Conservation (phyloP, 2,888 invertebrate genomes). For the Synergus itoensis region DNA sequence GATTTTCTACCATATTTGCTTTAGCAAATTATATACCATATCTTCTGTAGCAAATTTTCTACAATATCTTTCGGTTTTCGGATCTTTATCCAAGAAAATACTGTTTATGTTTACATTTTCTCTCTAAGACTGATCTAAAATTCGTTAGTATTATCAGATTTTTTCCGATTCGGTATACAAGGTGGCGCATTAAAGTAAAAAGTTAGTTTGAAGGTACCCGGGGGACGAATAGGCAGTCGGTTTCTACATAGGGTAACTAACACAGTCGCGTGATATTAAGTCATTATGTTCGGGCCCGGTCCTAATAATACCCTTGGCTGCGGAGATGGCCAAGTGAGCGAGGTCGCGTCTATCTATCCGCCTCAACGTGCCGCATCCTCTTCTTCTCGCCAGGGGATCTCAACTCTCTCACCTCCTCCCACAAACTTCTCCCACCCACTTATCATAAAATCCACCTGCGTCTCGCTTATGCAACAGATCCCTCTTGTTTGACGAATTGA, state of each 20-base stretch:
- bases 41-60: no score
- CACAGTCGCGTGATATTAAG: conserved; percentile 71
- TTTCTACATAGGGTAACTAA: conserved; percentile 65
- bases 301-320: conserved; percentile 72
- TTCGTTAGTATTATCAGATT: neutral
- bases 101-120: neutral
- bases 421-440: neutral
- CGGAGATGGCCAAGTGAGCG: conserved; percentile 57
- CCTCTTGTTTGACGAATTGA: neutral
- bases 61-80: no score
- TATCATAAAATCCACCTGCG: neutral
- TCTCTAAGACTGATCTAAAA: neutral
- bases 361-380: conserved; percentile 62
- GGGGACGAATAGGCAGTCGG: conserved; percentile 60
- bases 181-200: conserved; percentile 26
- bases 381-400: conserved; percentile 61
- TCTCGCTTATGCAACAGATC: neutral
- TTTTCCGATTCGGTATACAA: neutral
- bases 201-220: conserved; percentile 58
- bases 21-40: no score
- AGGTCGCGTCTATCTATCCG: conserved; percentile 63
- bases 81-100: no score
- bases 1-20: no score
- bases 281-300: conserved; percentile 70
- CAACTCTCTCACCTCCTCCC: conserved; percentile 49